Conservation (phyloP, 1,140 invertebrate genomes). For the Yoshiicerus persimilis region DNA sequence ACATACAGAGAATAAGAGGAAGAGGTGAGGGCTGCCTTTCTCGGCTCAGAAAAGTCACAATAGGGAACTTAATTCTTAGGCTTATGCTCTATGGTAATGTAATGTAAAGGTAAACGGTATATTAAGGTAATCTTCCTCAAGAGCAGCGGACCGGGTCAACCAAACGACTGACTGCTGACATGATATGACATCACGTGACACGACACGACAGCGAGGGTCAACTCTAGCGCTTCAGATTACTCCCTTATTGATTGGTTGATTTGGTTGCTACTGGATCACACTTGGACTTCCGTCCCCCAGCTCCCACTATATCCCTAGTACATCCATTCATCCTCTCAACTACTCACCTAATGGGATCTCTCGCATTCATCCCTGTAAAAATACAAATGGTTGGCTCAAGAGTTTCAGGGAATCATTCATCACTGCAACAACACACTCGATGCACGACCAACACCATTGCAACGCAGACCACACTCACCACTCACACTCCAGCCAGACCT, state of each 20-base stretch:
- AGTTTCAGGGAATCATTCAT: constrained; percentile 7
- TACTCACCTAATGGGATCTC: neutral
- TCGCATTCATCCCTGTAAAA: constrained; percentile 20
- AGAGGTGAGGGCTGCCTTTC: neutral
- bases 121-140: neutral
- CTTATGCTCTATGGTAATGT: neutral
- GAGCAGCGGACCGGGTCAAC: constrained; percentile 18
- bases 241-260: constrained; percentile 1
- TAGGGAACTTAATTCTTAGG: constrained; percentile 2
- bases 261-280: constrained; percentile 18
- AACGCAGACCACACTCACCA: no score
- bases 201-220: neutral
- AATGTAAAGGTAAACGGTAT: neutral
- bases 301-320: neutral
- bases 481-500: no score
- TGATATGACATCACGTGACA: neutral
- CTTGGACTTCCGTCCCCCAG: neutral
- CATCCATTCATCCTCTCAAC: neutral
- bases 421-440: constrained; percentile 7
- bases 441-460: neutral
- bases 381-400: constrained; percentile 22
- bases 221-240: neutral
- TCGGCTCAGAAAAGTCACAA: constrained; percentile 8
- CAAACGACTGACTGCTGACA: neutral
- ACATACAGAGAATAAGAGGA: constrained; percentile 22